Conservation (phyloP, 1,140 invertebrate genomes). For the Oscheius sp. region DNA sequence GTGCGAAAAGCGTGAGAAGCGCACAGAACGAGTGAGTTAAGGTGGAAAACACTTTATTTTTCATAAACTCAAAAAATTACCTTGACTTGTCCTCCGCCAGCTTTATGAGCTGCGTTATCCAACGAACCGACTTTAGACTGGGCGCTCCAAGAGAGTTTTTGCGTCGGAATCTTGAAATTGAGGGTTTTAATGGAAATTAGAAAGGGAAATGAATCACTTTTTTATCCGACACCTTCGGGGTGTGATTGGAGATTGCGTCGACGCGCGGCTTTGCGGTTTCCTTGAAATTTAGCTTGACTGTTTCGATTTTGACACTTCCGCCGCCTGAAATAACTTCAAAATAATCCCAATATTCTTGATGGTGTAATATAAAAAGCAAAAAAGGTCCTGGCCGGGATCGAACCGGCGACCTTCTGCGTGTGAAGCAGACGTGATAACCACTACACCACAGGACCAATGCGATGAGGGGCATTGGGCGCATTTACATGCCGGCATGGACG, state of each 20-base stretch:
- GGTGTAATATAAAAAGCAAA: no score
- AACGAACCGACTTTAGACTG: conserved; percentile 75
- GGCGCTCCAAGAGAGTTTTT: conserved; percentile 18
- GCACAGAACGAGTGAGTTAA: neutral
- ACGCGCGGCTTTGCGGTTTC: conserved; percentile 12
- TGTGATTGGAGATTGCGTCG: conserved; percentile 6
- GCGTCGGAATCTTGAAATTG: conserved; percentile 6
- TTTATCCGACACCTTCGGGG: conserved; percentile 2
- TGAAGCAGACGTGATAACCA: conserved; percentile 54
- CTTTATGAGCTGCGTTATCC: conserved; percentile 83
- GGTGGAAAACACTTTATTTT: conserved; percentile 76
- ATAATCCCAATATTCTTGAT: no score
- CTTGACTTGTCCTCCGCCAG: conserved; percentile 23
- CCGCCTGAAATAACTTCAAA: conserved; percentile 71
- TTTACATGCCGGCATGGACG: no score
- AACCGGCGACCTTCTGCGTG: conserved; percentile 55
- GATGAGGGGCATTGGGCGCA: no score
- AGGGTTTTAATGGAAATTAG: neutral
- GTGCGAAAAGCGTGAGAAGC: neutral
- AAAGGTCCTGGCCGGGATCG: conserved; percentile 53
- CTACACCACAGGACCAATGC: no score
- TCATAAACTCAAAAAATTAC: conserved; percentile 62
- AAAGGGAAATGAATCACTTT: neutral
- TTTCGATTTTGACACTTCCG: conserved; percentile 38
- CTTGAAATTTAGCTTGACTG: conserved; percentile 6